Evolutionary conservation across 2,797 vertebrate species (phyloP).

Genomic region (Lophius americanus): DNA sequence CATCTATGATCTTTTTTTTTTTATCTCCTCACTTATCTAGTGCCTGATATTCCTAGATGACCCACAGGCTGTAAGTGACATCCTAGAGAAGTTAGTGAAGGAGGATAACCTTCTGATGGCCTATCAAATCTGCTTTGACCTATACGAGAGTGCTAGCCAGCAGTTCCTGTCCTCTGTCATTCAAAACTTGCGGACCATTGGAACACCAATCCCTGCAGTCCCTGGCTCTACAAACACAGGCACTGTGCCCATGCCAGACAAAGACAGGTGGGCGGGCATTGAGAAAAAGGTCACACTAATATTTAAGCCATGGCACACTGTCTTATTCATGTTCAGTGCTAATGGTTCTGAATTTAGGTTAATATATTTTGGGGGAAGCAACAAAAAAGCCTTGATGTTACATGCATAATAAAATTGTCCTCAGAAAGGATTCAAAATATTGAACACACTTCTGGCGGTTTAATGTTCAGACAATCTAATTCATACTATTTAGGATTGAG

Average conservation of each 20-base stretch:
- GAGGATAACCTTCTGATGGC: slow-evolving; percentile 99
- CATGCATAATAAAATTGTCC: background rate
- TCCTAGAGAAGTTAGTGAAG: slow-evolving; percentile 96
- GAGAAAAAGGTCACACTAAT: background rate
- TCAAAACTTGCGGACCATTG: slow-evolving; percentile 94
- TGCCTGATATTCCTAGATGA: slow-evolving; percentile 99
- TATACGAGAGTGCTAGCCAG: slow-evolving; percentile 98
- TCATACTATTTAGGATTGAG: background rate
- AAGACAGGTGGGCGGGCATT: slow-evolving; percentile 84
- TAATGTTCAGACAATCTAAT: background rate
- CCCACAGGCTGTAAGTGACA: slow-evolving; percentile 98
- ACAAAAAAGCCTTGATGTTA: too few species aligned
- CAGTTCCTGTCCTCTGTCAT: slow-evolving; percentile 98
- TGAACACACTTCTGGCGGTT: background rate
- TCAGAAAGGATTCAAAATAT: background rate
- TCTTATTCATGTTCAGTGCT: background rate
- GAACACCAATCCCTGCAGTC: slow-evolving; percentile 93
- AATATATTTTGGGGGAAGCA: background rate
- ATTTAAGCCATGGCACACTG: background rate
- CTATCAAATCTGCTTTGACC: slow-evolving; percentile 98
- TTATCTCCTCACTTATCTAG: slow-evolving; percentile 66
- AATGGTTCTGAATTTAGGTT: background rate
- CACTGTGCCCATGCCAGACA: slow-evolving; percentile 89
- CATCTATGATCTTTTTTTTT: background rate
- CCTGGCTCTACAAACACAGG: slow-evolving; percentile 97